Evolutionary conservation across 2,797 vertebrate genomes (phyloP).

Genomic region (Manis crassicaudata): DNA sequence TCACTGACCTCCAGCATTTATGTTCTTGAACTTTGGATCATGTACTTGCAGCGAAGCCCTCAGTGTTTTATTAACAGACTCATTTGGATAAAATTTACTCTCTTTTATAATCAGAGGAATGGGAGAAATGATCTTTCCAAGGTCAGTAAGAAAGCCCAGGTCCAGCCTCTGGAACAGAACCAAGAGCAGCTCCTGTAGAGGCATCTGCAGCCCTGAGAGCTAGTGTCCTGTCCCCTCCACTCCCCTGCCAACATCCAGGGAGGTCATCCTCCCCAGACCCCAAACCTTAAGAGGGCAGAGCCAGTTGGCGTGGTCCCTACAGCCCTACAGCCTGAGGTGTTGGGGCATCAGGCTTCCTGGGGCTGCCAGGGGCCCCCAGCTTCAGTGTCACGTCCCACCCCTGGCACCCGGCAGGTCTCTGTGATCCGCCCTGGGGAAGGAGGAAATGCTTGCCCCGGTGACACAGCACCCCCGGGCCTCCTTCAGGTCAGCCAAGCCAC

Average conservation of each 20-base stretch:
- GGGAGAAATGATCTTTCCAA: conserved; percentile 26
- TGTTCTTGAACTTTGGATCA: background rate
- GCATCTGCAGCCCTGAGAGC: background rate
- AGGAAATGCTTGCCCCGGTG: background rate
- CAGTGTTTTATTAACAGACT: background rate
- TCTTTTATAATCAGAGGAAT: background rate
- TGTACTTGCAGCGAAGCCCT: background rate
- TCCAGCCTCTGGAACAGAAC: background rate
- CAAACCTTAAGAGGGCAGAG: background rate
- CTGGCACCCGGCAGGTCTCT: background rate
- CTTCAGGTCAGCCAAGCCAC: background rate
- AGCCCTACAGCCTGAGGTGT: background rate
- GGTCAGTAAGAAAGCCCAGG: background rate
- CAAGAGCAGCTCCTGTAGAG: background rate
- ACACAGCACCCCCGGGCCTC: background rate
- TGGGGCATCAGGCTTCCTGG: background rate
- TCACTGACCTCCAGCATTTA: background rate
- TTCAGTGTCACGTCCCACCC: background rate
- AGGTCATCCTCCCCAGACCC: background rate
- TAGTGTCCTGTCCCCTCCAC: background rate
- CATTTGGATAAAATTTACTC: too few species aligned
- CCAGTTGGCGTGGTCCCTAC: background rate
- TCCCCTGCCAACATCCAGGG: background rate
- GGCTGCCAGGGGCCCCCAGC: background rate
- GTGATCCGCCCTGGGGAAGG: background rate